Evolutionary conservation across 2,888 invertebrate species (phyloP).

Genomic region (Micoletzkya japonica): DNA sequence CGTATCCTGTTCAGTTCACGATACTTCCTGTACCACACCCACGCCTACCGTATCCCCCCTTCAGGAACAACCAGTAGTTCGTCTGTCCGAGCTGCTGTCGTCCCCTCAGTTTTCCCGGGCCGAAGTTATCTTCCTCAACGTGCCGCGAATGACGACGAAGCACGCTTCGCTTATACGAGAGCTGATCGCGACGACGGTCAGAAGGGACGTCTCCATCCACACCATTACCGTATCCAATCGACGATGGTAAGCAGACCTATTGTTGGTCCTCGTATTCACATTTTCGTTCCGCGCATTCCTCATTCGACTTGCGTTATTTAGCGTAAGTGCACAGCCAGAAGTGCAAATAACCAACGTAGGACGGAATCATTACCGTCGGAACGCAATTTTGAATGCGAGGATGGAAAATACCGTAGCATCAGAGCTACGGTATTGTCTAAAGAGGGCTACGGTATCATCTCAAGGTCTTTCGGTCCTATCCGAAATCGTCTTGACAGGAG

Average conservation of each 20-base stretch:
- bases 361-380: too few species aligned
- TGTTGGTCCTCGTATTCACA: too few species aligned
- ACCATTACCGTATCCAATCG: conserved; percentile 13
- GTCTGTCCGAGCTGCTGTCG: conserved; percentile 17
- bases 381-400: too few species aligned
- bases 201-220: conserved; percentile 12
- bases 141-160: conserved; percentile 17
- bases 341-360: too few species aligned
- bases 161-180: conserved; percentile 20
- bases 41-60: not conserved
- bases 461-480: too few species aligned
- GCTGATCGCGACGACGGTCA: conserved; percentile 11
- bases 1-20: not conserved
- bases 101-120: conserved; percentile 13
- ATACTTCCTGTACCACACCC: not conserved
- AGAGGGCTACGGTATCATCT: too few species aligned
- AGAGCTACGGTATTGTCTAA: not conserved
- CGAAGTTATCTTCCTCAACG: conserved; percentile 22
- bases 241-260: conserved; percentile 9
- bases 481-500: too few species aligned
- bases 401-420: too few species aligned
- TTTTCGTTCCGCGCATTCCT: too few species aligned
- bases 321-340: too few species aligned
- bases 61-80: conserved; percentile 8
- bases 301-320: too few species aligned